Evolutionary conservation across 2,797 vertebrate genomes (phyloP).

Genomic region (Notolabrus celidotus): DNA sequence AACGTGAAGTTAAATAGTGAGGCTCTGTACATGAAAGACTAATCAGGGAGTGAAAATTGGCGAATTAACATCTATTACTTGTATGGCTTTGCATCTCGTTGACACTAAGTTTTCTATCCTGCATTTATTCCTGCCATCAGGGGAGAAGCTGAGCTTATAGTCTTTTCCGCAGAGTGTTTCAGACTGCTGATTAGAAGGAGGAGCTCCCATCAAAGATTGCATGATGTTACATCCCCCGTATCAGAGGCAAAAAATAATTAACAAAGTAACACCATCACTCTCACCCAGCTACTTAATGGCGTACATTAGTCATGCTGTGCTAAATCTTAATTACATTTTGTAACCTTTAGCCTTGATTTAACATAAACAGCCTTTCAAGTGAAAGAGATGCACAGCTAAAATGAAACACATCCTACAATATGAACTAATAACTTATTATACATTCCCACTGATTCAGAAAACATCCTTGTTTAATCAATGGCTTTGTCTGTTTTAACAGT

Average conservation of each 20-base stretch:
- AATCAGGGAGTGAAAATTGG: constrained; percentile 18
- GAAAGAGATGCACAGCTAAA: constrained; percentile 29
- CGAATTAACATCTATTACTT: constrained; percentile 47
- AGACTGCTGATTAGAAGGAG: constrained; percentile 43
- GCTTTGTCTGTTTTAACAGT: background rate
- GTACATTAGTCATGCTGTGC: constrained; percentile 66
- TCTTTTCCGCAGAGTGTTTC: constrained; percentile 23
- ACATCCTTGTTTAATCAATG: constrained; percentile 1
- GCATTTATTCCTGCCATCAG: constrained; percentile 27
- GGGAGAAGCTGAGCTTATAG: background rate
- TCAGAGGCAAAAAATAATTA: constrained; percentile 64
- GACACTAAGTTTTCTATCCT: constrained; percentile 28
- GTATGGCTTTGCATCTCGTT: constrained; percentile 28
- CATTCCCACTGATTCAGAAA: constrained; percentile 24
- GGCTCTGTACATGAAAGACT: constrained; percentile 18
- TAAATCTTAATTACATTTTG: constrained; percentile 68
- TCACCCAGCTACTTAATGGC: constrained; percentile 54
- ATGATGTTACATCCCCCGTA: constrained; percentile 40
- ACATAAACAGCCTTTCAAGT: constrained; percentile 31
- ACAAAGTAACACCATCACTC: constrained; percentile 45
- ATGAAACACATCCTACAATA: constrained; percentile 27
- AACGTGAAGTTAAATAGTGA: constrained; percentile 6
- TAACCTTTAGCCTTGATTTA: constrained; percentile 61
- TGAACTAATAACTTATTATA: constrained; percentile 30
- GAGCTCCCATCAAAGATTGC: constrained; percentile 45